Conservation (phyloP, 2,113 vertebrate genomes). For the Caloenas nicobarica region DNA sequence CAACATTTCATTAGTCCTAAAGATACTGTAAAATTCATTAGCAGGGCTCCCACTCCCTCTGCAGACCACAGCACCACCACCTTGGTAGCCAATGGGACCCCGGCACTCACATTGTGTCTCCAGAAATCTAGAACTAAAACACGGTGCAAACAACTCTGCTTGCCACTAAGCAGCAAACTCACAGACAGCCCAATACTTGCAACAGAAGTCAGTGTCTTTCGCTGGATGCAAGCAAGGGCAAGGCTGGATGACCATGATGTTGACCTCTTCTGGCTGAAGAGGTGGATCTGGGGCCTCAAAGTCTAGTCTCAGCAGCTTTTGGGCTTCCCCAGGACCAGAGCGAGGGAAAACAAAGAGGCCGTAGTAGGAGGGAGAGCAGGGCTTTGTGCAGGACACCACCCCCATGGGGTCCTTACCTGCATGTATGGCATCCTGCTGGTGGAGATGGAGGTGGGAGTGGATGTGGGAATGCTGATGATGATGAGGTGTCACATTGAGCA, state of each 20-base stretch:
- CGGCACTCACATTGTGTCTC: rapidly evolving
- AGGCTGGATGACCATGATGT: neutral
- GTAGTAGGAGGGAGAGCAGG: neutral
- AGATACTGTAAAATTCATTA: neutral
- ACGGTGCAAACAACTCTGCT: neutral
- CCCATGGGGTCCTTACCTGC: slow-evolving; percentile 69
- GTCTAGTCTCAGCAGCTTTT: neutral
- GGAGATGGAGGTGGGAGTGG: slow-evolving; percentile 98
- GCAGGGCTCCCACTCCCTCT: neutral
- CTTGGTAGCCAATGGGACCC: neutral
- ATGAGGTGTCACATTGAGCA: slow-evolving; percentile 97
- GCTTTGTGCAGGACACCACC: neutral
- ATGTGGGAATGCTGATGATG: slow-evolving; percentile 99
- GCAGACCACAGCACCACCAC: neutral
- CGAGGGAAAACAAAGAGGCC: rapidly evolving
- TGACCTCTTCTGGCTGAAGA: neutral
- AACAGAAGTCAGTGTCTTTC: neutral
- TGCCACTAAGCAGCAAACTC: neutral
- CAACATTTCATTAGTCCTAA: neutral
- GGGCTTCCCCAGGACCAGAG: neutral
- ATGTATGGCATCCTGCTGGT: slow-evolving; percentile 96
- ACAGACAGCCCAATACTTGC: rapidly evolving
- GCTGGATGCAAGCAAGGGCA: rapidly evolving
- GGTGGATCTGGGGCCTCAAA: neutral
- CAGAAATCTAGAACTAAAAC: neutral